These are phyloP conservation scores for Paragorgia papillata DNA, from an alignment of 92 coral and sea anemone genomes.

Conservation along the genomic window DNA sequence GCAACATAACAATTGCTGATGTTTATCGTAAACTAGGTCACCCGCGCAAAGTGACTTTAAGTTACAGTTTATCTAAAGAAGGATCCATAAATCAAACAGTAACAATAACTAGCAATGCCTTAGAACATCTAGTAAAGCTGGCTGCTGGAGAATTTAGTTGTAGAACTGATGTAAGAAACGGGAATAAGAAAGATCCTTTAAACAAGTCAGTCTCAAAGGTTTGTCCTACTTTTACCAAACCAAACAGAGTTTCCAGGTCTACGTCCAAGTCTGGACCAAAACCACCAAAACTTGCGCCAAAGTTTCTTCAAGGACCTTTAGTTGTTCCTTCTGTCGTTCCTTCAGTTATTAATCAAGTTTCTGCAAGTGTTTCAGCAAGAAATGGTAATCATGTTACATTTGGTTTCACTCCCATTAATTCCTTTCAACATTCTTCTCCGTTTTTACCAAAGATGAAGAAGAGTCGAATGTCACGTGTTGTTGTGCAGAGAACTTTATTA, in stretches of 20 bases:
- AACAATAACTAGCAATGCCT: slow-evolving; percentile 64
- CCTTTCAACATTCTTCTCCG: slow-evolving; percentile 26
- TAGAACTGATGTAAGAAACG: slow-evolving; percentile 34
- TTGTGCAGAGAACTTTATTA: slow-evolving; percentile 76
- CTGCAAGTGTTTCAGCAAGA: slow-evolving; percentile 9
- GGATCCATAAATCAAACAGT: slow-evolving; percentile 43
- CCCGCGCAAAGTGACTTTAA: slow-evolving; percentile 77
- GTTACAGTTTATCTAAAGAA: slow-evolving; percentile 69
- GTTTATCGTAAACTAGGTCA: slow-evolving; percentile 79
- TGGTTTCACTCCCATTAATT: slow-evolving; percentile 38
- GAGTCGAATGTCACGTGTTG: slow-evolving; percentile 59
- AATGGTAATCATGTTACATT: slow-evolving; percentile 47
- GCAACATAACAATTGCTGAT: slow-evolving; percentile 80
- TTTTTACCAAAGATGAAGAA: slow-evolving; percentile 50
- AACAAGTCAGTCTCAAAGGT: slow-evolving; percentile 30
- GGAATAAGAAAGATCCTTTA: slow-evolving; percentile 37
- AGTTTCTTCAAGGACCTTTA: slow-evolving; percentile 45
- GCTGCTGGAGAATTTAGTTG: slow-evolving; percentile 71
- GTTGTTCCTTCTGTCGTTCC: slow-evolving; percentile 39
- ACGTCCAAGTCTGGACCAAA: slow-evolving; percentile 43
- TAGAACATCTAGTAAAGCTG: slow-evolving; percentile 73
- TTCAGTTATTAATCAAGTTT: slow-evolving; percentile 37
- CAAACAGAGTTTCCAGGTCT: slow-evolving; percentile 43
- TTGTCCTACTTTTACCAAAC: slow-evolving; percentile 13
- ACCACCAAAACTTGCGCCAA: slow-evolving; percentile 65